Conservation (phyloP, 1,140 invertebrate species). For the Brachionus sp. region DNA sequence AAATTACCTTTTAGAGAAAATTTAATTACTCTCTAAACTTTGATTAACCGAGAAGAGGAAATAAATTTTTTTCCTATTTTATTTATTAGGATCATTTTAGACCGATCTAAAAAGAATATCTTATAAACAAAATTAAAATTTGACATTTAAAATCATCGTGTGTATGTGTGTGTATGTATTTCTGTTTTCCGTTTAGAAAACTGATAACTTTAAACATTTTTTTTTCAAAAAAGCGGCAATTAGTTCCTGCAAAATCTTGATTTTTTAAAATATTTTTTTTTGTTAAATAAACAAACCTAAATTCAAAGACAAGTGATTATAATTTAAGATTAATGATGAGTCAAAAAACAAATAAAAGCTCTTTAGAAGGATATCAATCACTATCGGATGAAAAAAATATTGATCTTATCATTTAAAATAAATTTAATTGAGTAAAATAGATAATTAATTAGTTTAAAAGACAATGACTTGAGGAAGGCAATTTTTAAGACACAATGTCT, state of each 20-base stretch:
- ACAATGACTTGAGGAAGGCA: neutral
- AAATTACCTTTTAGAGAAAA: neutral
- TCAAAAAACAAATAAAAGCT: neutral
- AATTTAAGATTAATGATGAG: neutral
- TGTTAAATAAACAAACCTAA: neutral
- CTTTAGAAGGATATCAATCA: neutral
- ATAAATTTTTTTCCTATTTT: neutral
- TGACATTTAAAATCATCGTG: neutral
- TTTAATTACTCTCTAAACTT: neutral
- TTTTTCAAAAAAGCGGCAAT: neutral
- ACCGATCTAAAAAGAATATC: neutral
- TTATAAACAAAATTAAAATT: neutral
- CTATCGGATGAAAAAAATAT: neutral
- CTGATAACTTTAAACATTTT: neutral
- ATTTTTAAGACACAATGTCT: neutral
- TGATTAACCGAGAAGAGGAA: neutral
- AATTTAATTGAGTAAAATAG: constrained; percentile 6
- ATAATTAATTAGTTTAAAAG: constrained; percentile 1
- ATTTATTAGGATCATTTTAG: neutral
- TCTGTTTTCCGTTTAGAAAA: neutral
- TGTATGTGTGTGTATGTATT: neutral
- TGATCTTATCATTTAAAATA: neutral
- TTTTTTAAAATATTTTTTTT: neutral
- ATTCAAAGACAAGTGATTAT: neutral
- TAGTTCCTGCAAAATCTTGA: neutral